These are phyloP conservation scores for Thryonomys swinderianus DNA, from an alignment of 2,113 vertebrate genomes.

Conservation along the genomic window DNA sequence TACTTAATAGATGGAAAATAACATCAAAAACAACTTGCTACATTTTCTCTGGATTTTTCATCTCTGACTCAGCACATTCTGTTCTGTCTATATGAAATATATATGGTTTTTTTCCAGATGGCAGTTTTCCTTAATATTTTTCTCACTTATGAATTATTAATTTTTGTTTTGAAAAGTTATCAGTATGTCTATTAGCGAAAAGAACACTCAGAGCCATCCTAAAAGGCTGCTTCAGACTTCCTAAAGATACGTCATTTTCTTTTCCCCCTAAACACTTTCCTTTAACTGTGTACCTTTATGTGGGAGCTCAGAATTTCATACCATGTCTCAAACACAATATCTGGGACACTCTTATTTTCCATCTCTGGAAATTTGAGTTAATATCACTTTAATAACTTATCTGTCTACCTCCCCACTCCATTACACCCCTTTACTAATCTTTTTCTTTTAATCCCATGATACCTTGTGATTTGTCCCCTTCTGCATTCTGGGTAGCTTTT, in stretches of 20 bases:
- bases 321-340: neutral
- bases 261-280: neutral
- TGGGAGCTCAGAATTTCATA: neutral
- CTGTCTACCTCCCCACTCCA: too few relatives aligned
- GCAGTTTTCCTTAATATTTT: constrained; percentile 33
- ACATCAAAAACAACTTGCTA: neutral
- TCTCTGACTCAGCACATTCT: neutral
- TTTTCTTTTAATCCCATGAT: neutral
- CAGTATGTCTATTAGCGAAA: neutral
- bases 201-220: neutral
- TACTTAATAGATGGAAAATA: constrained; percentile 27
- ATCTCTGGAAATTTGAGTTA: neutral
- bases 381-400: neutral
- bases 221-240: neutral
- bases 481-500: neutral
- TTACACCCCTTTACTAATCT: neutral
- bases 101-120: neutral
- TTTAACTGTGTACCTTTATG: neutral
- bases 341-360: neutral
- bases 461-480: neutral
- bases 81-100: neutral
- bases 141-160: constrained; percentile 36
- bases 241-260: neutral
- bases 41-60: neutral
- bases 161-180: constrained; percentile 54